phyloP scores from a whole-genome alignment of 2,113 vertebrate species.

The Vulpes vulpes region DNA sequence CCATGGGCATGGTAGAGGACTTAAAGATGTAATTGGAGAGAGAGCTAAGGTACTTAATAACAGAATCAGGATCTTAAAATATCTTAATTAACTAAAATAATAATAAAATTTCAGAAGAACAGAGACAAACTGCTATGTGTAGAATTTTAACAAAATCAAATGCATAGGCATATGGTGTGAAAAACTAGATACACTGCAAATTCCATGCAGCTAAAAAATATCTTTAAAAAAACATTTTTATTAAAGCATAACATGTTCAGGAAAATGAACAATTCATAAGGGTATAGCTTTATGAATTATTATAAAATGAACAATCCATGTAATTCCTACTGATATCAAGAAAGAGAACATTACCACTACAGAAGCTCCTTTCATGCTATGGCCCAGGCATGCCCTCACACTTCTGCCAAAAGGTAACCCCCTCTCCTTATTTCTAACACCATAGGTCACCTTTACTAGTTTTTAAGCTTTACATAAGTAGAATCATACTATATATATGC shows the following conservation, averaged over 20 bases:
- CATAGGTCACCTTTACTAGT: neutral
- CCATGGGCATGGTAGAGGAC: neutral
- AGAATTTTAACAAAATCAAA: slow-evolving; percentile 43
- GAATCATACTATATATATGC: neutral
- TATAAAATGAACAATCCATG: neutral
- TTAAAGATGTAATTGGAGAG: neutral
- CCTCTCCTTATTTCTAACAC: neutral
- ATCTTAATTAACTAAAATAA: neutral
- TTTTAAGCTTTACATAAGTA: neutral
- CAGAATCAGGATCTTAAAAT: neutral
- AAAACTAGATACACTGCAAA: neutral
- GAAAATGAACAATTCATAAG: neutral
- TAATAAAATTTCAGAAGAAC: slow-evolving; percentile 20
- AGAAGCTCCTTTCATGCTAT: neutral
- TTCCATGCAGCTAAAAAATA: neutral
- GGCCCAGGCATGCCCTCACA: accelerated
- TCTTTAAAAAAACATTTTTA: neutral
- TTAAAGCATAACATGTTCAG: neutral
- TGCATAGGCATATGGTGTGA: neutral
- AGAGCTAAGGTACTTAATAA: neutral
- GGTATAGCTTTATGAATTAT: neutral
- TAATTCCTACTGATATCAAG: neutral
- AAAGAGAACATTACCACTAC: neutral
- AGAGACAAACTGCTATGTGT: neutral
- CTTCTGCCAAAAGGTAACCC: neutral